These are phyloP conservation scores for Salvelinus alpinus DNA, from an alignment of 2,113 vertebrate species.

Conservation along the genomic window DNA sequence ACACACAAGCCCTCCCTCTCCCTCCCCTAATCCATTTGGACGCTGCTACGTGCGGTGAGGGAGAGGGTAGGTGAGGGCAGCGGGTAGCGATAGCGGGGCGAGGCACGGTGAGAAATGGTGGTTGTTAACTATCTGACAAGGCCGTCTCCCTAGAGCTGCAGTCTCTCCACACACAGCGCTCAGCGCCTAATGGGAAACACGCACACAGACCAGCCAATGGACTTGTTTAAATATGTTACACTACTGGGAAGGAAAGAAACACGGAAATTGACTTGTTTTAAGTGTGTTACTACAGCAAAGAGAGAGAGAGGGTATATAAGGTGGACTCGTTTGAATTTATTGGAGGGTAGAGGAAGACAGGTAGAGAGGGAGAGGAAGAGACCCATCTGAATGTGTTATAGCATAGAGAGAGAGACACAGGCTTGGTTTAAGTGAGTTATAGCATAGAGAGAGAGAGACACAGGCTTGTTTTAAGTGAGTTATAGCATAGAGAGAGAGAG, in stretches of 20 bases:
- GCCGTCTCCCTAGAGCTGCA: constrained; percentile 61
- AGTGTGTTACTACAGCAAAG: constrained; percentile 28
- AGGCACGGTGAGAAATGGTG: constrained; percentile 66
- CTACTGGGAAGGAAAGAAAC: constrained; percentile 21
- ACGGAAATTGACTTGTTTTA: constrained; percentile 45
- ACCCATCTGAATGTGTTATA: too few relatives aligned
- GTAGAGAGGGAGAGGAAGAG: too few relatives aligned
- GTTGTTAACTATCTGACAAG: constrained; percentile 72
- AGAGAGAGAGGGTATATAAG: not conserved
- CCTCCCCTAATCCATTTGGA: constrained; percentile 57
- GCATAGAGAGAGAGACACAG: not conserved
- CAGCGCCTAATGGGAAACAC: constrained; percentile 57
- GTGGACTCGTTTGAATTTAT: too few relatives aligned
- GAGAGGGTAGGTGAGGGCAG: not conserved
- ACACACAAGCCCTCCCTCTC: not conserved
- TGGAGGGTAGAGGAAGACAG: too few relatives aligned
- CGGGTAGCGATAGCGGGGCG: constrained; percentile 51
- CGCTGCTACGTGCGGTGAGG: constrained; percentile 54
- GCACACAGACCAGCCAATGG: constrained; percentile 49
- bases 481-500: too few relatives aligned
- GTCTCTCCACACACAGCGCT: constrained; percentile 63
- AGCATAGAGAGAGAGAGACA: too few relatives aligned
- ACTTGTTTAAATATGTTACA: constrained; percentile 61
- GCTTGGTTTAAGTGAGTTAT: too few relatives aligned
- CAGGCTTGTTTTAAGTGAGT: too few relatives aligned